Evolutionary conservation across 2,113 vertebrate species (phyloP), one percentile per base, ranked within the genome.

Genomic region (Chionodraco myersi): DNA sequence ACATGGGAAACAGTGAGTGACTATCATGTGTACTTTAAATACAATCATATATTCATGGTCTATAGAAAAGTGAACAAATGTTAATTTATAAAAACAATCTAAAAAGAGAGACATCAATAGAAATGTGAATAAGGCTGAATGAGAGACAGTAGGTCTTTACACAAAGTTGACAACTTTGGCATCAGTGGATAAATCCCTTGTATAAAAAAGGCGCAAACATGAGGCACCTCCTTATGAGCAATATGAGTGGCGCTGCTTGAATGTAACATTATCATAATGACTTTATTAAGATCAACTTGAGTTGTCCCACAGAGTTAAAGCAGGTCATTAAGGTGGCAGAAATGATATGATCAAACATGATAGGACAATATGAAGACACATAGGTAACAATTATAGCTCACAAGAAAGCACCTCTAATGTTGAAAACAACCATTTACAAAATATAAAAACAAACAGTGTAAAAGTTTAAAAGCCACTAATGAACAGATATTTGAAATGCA

Each of bases 101-200:
- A 64, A 70, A 67, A 53, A 54, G 30, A 84, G 34, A 75, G 59
- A 51, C 56, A 62, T 84, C 71, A 87, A 63, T 72, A 86, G 77
- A 77, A 65, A 54, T 0, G 41, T 23, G 8, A 51, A 26, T 26
- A 75, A 73, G 74, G 66, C 80, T 67, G 66, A 26, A 54, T 62
- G 73, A 79, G 48, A 67, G 41, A 83, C 78, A 89, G 88, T 62
- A 89, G 88, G 56, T 79, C 75, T 68, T 58, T 56, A 83, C 66
- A 82, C 59, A 87, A 59, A 79, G 60, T 48, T 57, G 23, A 64
- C 52, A 76, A 77, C 83, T 93, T 93, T 90, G 91, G 91, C 84
- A 83, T 87, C 77, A 64, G 80, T 80, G 71, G 77, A 88, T 59
- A 68, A 85, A 75, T 70, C 72, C 69, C 51, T 61, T 21, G 26